These are phyloP conservation scores for Otis tarda DNA, from an alignment of 2,113 vertebrate species.

Conservation along the genomic window DNA sequence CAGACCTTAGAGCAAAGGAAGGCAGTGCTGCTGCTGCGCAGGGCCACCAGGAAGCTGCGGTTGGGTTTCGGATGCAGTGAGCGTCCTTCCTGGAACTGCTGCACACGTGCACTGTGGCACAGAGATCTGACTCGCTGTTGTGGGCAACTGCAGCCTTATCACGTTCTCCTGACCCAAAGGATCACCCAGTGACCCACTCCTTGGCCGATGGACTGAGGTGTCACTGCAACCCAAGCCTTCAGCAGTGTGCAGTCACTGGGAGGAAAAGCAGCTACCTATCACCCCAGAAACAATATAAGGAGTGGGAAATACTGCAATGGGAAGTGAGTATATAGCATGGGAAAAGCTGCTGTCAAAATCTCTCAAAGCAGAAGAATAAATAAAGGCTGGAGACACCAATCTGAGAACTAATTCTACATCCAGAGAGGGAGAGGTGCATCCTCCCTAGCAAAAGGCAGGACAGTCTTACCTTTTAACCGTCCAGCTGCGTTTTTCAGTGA, in stretches of 20 bases:
- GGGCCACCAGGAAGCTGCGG: not conserved
- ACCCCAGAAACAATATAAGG: not conserved
- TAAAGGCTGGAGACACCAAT: not conserved
- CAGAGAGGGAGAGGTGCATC: not conserved
- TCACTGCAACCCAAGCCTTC: not conserved
- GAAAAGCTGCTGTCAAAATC: not conserved
- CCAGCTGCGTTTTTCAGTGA: conserved; percentile 85
- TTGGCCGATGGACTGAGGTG: not conserved
- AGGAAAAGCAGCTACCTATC: not conserved
- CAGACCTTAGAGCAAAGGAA: not conserved
- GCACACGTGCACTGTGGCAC: rapidly evolving
- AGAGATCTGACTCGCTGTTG: not conserved
- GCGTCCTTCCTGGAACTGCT: rapidly evolving
- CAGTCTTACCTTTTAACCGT: conserved; percentile 84
- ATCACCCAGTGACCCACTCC: not conserved
- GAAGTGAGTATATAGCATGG: rapidly evolving
- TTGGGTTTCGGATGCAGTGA: not conserved
- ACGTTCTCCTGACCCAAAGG: not conserved
- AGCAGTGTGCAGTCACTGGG: not conserved
- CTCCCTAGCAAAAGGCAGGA: not conserved
- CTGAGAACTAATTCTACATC: not conserved
- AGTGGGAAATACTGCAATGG: not conserved
- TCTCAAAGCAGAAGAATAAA: not conserved
- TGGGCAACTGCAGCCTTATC: not conserved
- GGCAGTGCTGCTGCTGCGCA: not conserved